Base-by-base conservation (phyloP, 2,888 invertebrate species). In the Phalera bucephala region DNA sequence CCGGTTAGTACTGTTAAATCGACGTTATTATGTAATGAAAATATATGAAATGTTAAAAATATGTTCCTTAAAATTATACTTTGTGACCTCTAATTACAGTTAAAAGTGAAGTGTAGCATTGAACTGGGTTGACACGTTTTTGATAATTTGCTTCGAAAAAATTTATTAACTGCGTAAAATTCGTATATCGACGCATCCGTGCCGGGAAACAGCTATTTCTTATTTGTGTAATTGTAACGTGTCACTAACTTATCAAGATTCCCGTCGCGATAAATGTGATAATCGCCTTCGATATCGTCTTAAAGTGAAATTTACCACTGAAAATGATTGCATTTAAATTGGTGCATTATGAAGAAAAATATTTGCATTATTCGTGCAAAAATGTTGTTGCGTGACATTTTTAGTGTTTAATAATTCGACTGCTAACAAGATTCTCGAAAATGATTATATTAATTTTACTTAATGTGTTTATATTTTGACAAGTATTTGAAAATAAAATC, bases 1-100 rank as follows among this genome's bases (percentile, higher is more conserved):
- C 36, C 42, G 50, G n/a, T n/a, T n/a, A n/a, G n/a, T 55, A 58
- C 33, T 46, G 36, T 30, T 38, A 50, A 43, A 58, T 62, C n/a
- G n/a, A n/a, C n/a, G n/a, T n/a, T n/a, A n/a, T n/a, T n/a, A n/a
- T n/a, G n/a, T n/a, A n/a, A n/a, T n/a, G n/a, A n/a, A n/a, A n/a
- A n/a, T n/a, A n/a, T n/a, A n/a, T n/a, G n/a, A n/a, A n/a, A n/a
- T n/a, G n/a, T n/a, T n/a, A n/a, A n/a, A n/a, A n/a, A n/a, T n/a
- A n/a, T n/a, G n/a, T n/a, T n/a, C n/a, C n/a, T n/a, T n/a, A n/a
- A n/a, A n/a, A n/a, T n/a, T n/a, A n/a, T n/a, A n/a, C n/a, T n/a
- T n/a, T n/a, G n/a, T n/a, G n/a, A n/a, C n/a, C n/a, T n/a, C n/a
- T n/a, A n/a, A n/a, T n/a, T n/a, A n/a, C n/a, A n/a, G n/a, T n/a